Evolutionary conservation across 2,888 invertebrate genomes (phyloP).

Genomic region (Cephus sareptanus): DNA sequence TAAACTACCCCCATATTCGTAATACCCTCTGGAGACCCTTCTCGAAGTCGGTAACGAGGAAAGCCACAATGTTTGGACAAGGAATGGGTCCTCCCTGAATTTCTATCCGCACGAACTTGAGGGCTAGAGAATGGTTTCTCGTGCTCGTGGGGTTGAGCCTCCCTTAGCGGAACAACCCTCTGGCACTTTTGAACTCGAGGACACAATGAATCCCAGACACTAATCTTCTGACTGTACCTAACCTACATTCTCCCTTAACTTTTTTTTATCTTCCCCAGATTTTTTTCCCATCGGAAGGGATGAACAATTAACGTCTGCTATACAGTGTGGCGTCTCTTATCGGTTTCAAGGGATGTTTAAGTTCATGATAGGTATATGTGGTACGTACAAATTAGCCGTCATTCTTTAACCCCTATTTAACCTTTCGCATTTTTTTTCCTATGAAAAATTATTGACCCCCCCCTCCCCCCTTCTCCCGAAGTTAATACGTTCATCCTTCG

Average conservation of each 20-base stretch:
- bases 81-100: conserved; percentile 20
- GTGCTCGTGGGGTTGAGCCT: conserved; percentile 12
- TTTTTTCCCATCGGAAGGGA: not conserved
- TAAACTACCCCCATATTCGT: not conserved
- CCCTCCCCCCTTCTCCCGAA: too few relatives aligned
- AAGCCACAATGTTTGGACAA: conserved; percentile 32
- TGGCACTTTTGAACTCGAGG: not conserved
- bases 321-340: not conserved
- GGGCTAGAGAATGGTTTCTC: conserved; percentile 18
- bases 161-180: not conserved
- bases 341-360: not conserved
- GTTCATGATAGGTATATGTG: not conserved
- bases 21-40: not conserved
- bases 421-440: not conserved
- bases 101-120: not conserved
- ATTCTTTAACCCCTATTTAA: not conserved
- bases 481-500: not conserved
- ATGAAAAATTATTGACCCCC: not conserved
- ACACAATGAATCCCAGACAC: not conserved
- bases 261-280: not conserved
- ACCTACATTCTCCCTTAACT: not conserved
- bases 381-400: not conserved
- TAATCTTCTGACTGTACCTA: not conserved
- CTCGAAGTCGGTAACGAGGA: conserved; percentile 1
- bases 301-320: not conserved